A percentile compares a stretch with the other conserved stretches of the same genome.
phyloP scores from a whole-genome alignment of 2,797 vertebrate genomes.

The Staurois parvus region DNA sequence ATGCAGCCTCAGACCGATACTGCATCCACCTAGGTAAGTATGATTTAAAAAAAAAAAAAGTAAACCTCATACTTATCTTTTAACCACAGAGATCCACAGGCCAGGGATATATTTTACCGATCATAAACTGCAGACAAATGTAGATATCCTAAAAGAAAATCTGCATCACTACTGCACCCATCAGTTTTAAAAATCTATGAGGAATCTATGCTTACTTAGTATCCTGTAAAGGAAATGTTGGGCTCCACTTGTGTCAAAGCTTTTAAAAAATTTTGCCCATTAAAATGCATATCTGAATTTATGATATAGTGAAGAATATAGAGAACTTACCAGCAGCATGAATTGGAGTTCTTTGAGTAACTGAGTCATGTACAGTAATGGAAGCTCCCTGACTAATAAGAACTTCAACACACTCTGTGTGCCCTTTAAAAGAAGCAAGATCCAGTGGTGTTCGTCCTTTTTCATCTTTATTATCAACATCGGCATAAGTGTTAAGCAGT shows the following conservation, averaged over 20 bases:
- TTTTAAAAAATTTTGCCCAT: not conserved
- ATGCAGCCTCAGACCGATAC: too few relatives aligned
- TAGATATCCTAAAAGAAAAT: not conserved
- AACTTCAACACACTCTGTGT: slow-evolving; percentile 89
- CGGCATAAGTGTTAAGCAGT: slow-evolving; percentile 85
- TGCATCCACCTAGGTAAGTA: too few relatives aligned
- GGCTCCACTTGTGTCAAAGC: not conserved
- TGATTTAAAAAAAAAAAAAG: too few relatives aligned
- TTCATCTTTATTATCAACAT: slow-evolving; percentile 91
- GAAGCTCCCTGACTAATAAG: slow-evolving; percentile 93
- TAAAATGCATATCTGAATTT: not conserved
- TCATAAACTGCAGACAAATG: too few relatives aligned
- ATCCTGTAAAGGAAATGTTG: not conserved
- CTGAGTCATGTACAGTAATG: slow-evolving; percentile 82
- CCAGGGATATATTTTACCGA: too few relatives aligned
- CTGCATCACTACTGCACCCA: not conserved
- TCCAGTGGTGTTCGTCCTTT: slow-evolving; percentile 89
- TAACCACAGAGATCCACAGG: too few relatives aligned
- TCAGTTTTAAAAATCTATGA: not conserved
- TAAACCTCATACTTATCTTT: too few relatives aligned
- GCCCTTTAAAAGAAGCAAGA: slow-evolving; percentile 89
- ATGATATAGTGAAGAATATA: not conserved
- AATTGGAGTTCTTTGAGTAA: slow-evolving; percentile 85
- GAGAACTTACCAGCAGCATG: slow-evolving; percentile 87
- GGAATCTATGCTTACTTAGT: not conserved